Evolutionary conservation across 2,113 vertebrate genomes (phyloP), one percentile per base, ranked within the genome.

Genomic region (Hepsetus odoe): DNA sequence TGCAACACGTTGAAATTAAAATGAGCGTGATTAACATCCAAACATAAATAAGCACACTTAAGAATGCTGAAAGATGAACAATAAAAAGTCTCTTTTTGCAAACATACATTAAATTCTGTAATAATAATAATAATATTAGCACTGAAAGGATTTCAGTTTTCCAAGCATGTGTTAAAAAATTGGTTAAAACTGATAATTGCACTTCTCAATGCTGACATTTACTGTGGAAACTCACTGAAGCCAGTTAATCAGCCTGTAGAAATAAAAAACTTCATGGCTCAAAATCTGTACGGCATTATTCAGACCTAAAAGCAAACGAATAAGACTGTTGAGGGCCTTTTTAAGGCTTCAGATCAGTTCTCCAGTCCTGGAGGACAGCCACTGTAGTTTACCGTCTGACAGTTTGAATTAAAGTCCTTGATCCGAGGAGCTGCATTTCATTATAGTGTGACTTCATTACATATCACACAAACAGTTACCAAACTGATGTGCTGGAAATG

Each of bases 31-130:
- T 74, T 38, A 22, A 42, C 13, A 18, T 68, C 35, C 3, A 24
- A 44, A 71, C 61, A 14, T 42, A 40, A 76, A 56, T 49, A 33
- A 32, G 10, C 44, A 53, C 44, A 33, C 40, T 13, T 59, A 30
- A 26, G 32, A 33, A 74, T 49, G 20, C 1, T 33, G 24, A 72
- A 16, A 49, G 18, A 32, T 51, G 40, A 61, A 49, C 79, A 56
- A 79, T 74, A 77, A 82, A 24, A 40, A 58, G 49, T 35, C 26
- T 71, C 18, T 53, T 44, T 74, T 38, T 71, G 35, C 46, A 68
- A 53, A 55, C 22, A 68, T 35, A 77, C 11, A 49, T 59, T 64
- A 71, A 53, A 76, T 3, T 22, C 16, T 28, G 38, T 38, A 38
- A 42, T 16, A 72, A 40, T 30, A 73, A 44, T 28, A 59, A 70